phyloP scores from a whole-genome alignment of 2,888 invertebrate genomes.

The Seladonia tumulorum region DNA sequence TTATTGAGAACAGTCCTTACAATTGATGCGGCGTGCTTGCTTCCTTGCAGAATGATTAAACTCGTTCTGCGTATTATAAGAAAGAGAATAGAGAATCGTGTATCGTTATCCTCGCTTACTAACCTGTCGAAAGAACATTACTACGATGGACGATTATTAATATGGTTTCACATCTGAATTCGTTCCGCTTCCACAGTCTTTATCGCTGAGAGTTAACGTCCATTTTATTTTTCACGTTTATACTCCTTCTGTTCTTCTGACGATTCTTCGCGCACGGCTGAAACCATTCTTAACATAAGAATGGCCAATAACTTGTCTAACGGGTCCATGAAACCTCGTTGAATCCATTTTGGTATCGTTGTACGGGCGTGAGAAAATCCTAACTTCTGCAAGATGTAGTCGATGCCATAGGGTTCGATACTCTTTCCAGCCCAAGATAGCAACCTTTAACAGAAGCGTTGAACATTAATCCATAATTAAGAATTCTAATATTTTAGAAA shows the following conservation, averaged over 20 bases:
- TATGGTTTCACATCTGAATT: conserved; percentile 28
- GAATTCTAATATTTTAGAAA: neutral
- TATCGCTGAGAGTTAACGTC: neutral
- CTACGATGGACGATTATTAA: conserved; percentile 54
- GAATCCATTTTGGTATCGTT: conserved; percentile 99
- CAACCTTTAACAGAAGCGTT: conserved; percentile 84
- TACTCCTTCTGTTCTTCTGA: conserved; percentile 78
- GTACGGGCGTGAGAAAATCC: conserved; percentile 98
- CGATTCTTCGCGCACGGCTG: conserved; percentile 83
- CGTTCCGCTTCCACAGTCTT: neutral
- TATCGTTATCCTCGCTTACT: conserved; percentile 43
- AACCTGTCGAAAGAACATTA: conserved; percentile 30
- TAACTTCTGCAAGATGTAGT: conserved; percentile 98
- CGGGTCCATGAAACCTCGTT: conserved; percentile 99
- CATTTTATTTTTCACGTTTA: conserved; percentile 75
- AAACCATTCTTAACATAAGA: conserved; percentile 90
- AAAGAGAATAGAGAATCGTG: conserved; percentile 18
- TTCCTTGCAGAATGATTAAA: conserved; percentile 15
- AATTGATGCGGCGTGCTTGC: conserved; percentile 35
- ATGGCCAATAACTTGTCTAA: conserved; percentile 95
- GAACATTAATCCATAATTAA: neutral
- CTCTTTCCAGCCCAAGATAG: conserved; percentile 97
- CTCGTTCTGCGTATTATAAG: conserved; percentile 18
- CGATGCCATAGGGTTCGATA: conserved; percentile 99
- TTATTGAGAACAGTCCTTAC: neutral